phyloP scores from a whole-genome alignment of 2,888 invertebrate species.

The Lasioglossum calceatum region DNA sequence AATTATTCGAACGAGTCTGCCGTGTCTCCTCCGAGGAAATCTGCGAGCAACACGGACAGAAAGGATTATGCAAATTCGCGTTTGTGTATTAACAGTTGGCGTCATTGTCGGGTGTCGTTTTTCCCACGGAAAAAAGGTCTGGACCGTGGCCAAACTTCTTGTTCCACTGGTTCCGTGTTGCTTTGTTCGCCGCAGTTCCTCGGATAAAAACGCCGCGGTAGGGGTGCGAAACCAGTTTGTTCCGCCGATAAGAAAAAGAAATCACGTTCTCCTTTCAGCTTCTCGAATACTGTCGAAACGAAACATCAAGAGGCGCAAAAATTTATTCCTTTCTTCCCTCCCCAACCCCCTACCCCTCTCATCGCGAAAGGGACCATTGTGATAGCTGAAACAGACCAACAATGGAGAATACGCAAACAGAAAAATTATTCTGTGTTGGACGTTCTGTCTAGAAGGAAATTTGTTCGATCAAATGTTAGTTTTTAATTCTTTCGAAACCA shows the following conservation, averaged over 20 bases:
- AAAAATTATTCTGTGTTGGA: neutral
- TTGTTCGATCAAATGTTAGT: neutral
- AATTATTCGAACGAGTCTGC: neutral
- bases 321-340: neutral
- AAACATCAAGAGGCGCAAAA: neutral
- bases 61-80: constrained; percentile 4
- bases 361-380: neutral
- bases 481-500: neutral
- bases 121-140: constrained; percentile 35
- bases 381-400: no score
- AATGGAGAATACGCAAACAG: neutral
- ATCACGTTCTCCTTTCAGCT: neutral
- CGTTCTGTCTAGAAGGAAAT: neutral
- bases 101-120: neutral
- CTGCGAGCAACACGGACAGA: neutral
- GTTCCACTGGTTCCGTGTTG: constrained; percentile 20
- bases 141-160: constrained; percentile 46
- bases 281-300: neutral
- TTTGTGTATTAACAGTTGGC: neutral
- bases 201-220: neutral
- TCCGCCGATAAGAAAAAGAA: neutral
- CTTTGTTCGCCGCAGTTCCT: constrained; percentile 1
- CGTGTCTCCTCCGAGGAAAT: neutral
- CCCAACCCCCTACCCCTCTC: neutral
- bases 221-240: neutral